These are phyloP conservation scores for Poliocrania exsul DNA, from an alignment of 2,797 vertebrate genomes.

Conservation along the genomic window DNA sequence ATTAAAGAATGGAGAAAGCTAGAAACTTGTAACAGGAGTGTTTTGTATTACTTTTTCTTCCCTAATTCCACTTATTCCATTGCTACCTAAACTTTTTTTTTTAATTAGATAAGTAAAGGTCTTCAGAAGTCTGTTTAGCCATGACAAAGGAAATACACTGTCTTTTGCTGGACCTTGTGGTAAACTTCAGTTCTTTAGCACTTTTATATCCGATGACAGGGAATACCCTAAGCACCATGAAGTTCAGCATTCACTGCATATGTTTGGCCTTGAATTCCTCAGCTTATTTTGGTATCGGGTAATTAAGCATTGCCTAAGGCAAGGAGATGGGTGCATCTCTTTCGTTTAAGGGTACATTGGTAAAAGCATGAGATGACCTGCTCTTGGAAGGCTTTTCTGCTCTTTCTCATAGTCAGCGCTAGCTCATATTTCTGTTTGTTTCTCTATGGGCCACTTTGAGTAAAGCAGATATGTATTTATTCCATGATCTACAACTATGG, in stretches of 20 bases:
- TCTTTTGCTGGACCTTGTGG: neutral
- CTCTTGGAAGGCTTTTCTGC: conserved; percentile 22
- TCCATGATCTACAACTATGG: conserved; percentile 36
- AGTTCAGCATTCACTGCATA: neutral
- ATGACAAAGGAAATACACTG: neutral
- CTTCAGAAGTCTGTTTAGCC: neutral
- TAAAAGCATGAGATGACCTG: neutral
- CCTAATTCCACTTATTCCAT: neutral
- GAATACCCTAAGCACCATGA: neutral
- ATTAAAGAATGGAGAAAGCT: neutral
- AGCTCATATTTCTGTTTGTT: conserved; percentile 65
- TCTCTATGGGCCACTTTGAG: conserved; percentile 26
- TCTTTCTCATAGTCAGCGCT: neutral
- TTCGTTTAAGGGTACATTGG: neutral
- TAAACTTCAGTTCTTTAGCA: neutral
- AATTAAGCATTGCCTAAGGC: neutral
- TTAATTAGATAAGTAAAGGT: neutral
- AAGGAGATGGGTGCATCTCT: neutral
- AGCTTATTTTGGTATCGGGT: neutral
- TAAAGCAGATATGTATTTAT: conserved; percentile 40
- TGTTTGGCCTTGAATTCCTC: neutral
- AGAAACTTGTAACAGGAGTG: neutral
- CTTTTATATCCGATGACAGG: neutral
- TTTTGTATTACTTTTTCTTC: neutral
- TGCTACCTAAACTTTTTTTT: accelerated